Percentiles rank a stretch among this genome's conserved stretches.
These are phyloP conservation scores for Lytechinus variegatus DNA, from an alignment of 35 echinoderm and acorn worm genomes.

Conservation along the genomic window DNA sequence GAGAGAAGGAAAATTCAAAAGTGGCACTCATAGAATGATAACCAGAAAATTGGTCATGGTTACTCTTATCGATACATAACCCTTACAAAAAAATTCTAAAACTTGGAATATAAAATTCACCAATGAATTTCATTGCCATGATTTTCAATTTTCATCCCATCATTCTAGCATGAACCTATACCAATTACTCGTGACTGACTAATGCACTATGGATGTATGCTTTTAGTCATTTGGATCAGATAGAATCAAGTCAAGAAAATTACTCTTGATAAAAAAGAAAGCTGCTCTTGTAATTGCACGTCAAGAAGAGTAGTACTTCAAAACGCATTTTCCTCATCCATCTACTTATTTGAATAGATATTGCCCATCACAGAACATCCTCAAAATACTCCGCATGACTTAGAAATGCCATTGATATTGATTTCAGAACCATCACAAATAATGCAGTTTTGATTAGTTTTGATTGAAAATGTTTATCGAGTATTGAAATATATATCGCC, in stretches of 20 bases:
- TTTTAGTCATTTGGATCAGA: not conserved
- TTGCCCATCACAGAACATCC: not conserved
- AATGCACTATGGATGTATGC: not conserved
- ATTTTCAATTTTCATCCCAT: not conserved
- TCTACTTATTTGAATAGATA: not conserved
- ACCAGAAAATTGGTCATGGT: not conserved
- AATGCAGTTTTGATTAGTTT: not conserved
- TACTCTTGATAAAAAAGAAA: not conserved
- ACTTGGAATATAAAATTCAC: not conserved
- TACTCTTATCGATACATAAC: not conserved
- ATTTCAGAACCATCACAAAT: not conserved
- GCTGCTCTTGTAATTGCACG: not conserved
- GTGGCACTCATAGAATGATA: not conserved
- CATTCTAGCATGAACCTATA: not conserved
- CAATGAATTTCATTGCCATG: not conserved
- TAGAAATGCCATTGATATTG: not conserved
- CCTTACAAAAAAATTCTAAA: not conserved
- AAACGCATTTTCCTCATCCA: not conserved
- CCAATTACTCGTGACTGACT: not conserved
- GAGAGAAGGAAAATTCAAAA: not conserved
- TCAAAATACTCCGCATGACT: not conserved
- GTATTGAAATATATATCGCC: not conserved
- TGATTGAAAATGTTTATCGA: not conserved
- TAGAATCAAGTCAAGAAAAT: not conserved
- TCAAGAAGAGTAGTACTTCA: not conserved